Conservation (phyloP, 2,113 vertebrate genomes). For the Chaetorhynchus papuensis region DNA sequence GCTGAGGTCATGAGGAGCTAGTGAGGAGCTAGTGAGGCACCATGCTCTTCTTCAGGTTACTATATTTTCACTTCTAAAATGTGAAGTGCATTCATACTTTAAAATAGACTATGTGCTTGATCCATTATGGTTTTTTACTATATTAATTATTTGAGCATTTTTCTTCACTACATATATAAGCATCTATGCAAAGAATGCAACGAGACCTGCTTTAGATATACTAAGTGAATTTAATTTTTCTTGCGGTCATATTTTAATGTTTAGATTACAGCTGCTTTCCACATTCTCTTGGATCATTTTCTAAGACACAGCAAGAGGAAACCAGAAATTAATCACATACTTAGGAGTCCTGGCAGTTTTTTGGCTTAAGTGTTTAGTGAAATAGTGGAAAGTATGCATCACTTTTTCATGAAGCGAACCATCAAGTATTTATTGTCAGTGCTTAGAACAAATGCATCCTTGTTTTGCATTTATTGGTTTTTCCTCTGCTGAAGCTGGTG, state of each 20-base stretch:
- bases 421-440: slow-evolving; percentile 31
- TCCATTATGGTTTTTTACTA: not conserved
- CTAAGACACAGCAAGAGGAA: slow-evolving; percentile 53
- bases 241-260: not conserved
- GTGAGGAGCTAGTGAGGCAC: not conserved
- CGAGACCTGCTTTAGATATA: not conserved
- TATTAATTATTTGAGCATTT: not conserved
- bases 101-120: not conserved
- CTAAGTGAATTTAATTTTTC: not conserved
- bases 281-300: slow-evolving; percentile 57
- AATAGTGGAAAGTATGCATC: slow-evolving; percentile 41
- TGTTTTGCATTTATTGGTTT: slow-evolving; percentile 16
- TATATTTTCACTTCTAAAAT: not conserved
- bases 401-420: not conserved
- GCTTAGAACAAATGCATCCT: slow-evolving; percentile 36
- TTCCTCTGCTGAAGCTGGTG: not conserved
- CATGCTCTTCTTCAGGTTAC: not conserved
- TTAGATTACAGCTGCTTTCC: slow-evolving; percentile 51
- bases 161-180: not conserved
- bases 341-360: slow-evolving; percentile 41
- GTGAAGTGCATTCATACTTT: not conserved
- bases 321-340: slow-evolving; percentile 61
- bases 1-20: not conserved
- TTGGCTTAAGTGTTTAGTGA: slow-evolving; percentile 24
- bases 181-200: not conserved